These are phyloP conservation scores for Chloroceryle aenea DNA, from an alignment of 2,113 vertebrate genomes.

Conservation along the genomic window DNA sequence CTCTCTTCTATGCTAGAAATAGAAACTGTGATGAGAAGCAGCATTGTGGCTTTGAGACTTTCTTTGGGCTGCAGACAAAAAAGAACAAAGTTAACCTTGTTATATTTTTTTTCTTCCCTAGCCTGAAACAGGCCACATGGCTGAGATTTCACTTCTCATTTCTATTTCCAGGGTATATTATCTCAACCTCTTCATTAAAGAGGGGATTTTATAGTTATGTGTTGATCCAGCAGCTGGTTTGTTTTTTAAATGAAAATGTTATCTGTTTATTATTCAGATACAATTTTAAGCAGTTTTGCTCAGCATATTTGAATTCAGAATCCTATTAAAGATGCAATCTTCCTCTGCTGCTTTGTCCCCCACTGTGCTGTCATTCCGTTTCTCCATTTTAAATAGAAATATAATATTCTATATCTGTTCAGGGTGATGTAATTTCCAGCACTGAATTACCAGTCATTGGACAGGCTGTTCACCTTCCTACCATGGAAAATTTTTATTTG, in stretches of 20 bases:
- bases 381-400: constrained; percentile 68
- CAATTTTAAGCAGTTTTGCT: constrained; percentile 78
- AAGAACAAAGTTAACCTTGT: constrained; percentile 54
- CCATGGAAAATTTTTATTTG: constrained; percentile 64
- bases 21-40: not conserved
- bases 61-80: constrained; percentile 24
- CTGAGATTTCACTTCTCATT: constrained; percentile 62
- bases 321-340: constrained; percentile 79
- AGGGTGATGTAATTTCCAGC: constrained; percentile 72
- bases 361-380: constrained; percentile 34
- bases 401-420: constrained; percentile 72
- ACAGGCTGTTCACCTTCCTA: constrained; percentile 66
- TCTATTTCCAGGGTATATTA: constrained; percentile 61
- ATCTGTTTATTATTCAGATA: constrained; percentile 80
- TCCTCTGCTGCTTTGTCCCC: constrained; percentile 68
- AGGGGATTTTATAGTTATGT: constrained; percentile 48
- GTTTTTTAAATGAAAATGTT: constrained; percentile 69
- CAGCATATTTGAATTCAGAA: constrained; percentile 79
- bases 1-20: constrained; percentile 7
- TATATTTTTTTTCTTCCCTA: constrained; percentile 45
- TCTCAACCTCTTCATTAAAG: constrained; percentile 18
- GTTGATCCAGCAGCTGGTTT: constrained; percentile 68
- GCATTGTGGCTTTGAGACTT: not conserved
- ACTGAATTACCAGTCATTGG: constrained; percentile 68
- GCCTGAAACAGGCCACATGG: constrained; percentile 56